Base-by-base conservation (phyloP, 2,113 vertebrate species). In the Elachura formosa region DNA sequence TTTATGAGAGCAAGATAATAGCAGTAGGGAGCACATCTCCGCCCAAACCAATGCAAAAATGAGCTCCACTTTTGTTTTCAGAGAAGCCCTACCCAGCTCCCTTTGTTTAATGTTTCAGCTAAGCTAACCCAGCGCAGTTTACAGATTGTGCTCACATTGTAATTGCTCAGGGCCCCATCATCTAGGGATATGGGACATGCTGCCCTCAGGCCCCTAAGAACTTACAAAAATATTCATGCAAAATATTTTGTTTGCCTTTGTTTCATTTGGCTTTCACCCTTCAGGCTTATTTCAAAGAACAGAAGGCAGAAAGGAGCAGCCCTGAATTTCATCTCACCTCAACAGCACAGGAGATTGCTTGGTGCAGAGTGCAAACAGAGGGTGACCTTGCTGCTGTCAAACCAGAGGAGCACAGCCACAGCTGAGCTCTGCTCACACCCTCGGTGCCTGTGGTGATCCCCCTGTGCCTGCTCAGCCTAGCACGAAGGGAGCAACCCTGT, bases 361-460 rank as follows among this genome's bases (percentile, higher is more conserved):
- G 4, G 46, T 21, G 38, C 79, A 38, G 62, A 61, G 56, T 66
- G 55, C 45, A 69, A 41, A 19, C 51, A 78, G 20, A 66, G 31
- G 56, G 18, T 36, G 77, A 75, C 56, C 43, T 72, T 76, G 46
- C 46, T 79, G n/a, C 51, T 38, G 62, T 6, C 46, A 33, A 23
- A 55, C 5, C 9, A 62, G 21, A 46, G 9, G 26, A n/a, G 12
- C 61, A 14, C 45, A 74, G 20, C 40, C 25, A 11, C 0, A 1
- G 59, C 49, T 59, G 63, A 24, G 48, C 43, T 68, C 81, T 83
- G 64, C 64, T 51, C 43, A 21, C 16, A 5, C 8, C 16, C n/a
- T 11, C 3, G 1, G n/a, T 12, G 24, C 5, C 4, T 2, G 26
- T 2, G 14, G 23, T 16, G 11, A 40, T 46, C 5, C 7, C 29